These are phyloP conservation scores for Mobula hypostoma DNA, from an alignment of 2,113 vertebrate species.

Conservation along the genomic window DNA sequence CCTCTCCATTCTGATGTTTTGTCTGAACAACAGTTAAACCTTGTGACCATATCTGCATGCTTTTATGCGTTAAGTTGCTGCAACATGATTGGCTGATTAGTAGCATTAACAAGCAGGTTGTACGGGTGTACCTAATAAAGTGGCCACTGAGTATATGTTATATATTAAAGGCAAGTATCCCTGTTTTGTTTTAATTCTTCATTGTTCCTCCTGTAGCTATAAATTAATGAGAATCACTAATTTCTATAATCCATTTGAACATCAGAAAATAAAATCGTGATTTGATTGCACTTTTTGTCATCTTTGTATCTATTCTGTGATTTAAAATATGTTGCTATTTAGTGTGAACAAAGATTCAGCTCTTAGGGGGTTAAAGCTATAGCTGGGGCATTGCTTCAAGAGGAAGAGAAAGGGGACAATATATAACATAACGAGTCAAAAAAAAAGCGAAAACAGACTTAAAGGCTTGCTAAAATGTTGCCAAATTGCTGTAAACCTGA, in stretches of 20 bases:
- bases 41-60: no score
- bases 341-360: neutral
- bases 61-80: no score
- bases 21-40: no score
- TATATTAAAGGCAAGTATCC: neutral
- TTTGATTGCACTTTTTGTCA: neutral
- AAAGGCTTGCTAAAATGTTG: neutral
- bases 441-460: neutral
- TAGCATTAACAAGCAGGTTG: no score
- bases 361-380: neutral
- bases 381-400: neutral
- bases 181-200: neutral
- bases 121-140: no score
- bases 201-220: neutral
- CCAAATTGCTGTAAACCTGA: conserved; percentile 6
- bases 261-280: neutral
- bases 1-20: no score
- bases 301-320: neutral
- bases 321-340: neutral
- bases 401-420: neutral
- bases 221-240: neutral
- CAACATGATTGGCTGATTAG: no score
- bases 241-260: neutral
- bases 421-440: neutral
- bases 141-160: no score